Evolutionary conservation across 2,888 invertebrate species (phyloP), one percentile per base, ranked within the genome.

Genomic region (Drosophila melanosoma): DNA sequence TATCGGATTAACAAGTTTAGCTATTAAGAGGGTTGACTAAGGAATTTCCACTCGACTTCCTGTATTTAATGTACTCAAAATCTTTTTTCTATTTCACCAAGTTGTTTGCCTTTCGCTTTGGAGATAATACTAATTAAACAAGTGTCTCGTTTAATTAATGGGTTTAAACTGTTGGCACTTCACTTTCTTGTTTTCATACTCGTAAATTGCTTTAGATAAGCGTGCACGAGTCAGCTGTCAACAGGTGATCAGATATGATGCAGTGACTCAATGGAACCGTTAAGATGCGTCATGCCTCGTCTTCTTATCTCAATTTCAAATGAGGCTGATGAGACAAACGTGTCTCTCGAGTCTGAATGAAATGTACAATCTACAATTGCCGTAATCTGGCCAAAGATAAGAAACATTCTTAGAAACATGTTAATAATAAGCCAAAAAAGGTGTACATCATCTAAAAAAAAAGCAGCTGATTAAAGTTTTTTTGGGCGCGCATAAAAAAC

Each of bases 61-160:
- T n/a, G 12, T 12, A 10, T 15, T 8, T 5, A 45, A 35, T 35
- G 26, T 45, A 17, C 11, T 53, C 11, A n/a, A 49, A 12, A 15
- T n/a, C 8, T 52, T 20, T 20, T 53, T 7, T 45, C 29, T 49
- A 11, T 11, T 17, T 10, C 35, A n/a, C 26, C 11, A 3, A 42
- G 15, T 26, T 73, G 52, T 32, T 52, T 69, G 56, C 35, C 15
- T 54, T 17, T 15, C 32, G 20, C 40, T 48, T 58, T 15, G n/a
- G 0, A 64, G 79, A 79, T 71, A 78, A 56, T 40, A 75, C 54
- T 75, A 78, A 78, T 78, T 75, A 75, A 75, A 71, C 69, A 63
- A 32, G 49, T 23, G 15, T 52, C 40, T 61, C 60, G 45, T 69
- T 76, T 80, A 76, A 80, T 78, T 78, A 79, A 80, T 73, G 69